phyloP scores from a whole-genome alignment of 1,140 invertebrate species.

The Drosophila arizonae region DNA sequence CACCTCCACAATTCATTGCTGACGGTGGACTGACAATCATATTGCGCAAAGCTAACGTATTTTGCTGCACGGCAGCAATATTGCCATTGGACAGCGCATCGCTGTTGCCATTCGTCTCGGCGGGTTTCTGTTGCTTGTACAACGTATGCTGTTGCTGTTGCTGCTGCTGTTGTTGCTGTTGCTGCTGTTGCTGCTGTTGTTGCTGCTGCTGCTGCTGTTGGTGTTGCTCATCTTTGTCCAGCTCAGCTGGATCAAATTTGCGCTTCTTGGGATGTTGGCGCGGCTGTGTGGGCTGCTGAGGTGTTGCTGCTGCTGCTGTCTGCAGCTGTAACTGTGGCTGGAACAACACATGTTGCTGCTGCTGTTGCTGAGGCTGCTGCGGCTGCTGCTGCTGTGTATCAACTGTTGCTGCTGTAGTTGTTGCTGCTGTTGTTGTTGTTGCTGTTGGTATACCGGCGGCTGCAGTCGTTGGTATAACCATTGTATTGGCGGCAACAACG shows the following conservation, averaged over 20 bases:
- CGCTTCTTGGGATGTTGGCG: constrained; percentile 93
- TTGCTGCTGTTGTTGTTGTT: constrained; percentile 59
- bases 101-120: constrained; percentile 52
- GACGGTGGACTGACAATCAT: constrained; percentile 57
- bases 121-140: constrained; percentile 55
- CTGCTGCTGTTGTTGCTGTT: constrained; percentile 46
- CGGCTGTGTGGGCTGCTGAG: constrained; percentile 82
- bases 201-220: constrained; percentile 50
- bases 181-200: constrained; percentile 28
- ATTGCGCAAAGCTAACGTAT: constrained; percentile 46
- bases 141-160: constrained; percentile 50
- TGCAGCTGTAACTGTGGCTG: constrained; percentile 70
- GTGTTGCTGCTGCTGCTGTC: constrained; percentile 61
- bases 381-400: constrained; percentile 47
- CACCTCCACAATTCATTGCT: constrained; percentile 37
- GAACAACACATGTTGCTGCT: constrained; percentile 70
- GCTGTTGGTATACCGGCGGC: constrained; percentile 69
- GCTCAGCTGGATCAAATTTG: constrained; percentile 92
- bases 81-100: constrained; percentile 63
- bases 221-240: constrained; percentile 86
- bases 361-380: constrained; percentile 53
- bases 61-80: constrained; percentile 65
- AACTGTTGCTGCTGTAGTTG: constrained; percentile 41
- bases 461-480: constrained; percentile 79
- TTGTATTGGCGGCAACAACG: constrained; percentile 74